Evolutionary conservation across 2,113 vertebrate species (phyloP).

Genomic region (Columba janthina): DNA sequence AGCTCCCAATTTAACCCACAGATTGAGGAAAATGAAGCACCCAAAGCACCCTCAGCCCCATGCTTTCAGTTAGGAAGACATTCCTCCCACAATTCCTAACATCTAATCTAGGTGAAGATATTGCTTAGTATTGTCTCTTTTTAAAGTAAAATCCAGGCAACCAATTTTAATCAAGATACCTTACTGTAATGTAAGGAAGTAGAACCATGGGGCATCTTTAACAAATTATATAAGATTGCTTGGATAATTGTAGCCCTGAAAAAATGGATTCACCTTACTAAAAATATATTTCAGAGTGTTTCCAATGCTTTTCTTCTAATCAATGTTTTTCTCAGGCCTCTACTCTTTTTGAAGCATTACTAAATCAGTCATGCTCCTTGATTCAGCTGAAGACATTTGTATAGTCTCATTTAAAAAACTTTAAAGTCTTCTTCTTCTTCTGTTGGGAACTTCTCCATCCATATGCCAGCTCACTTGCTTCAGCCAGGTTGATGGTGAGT

Average conservation of each 20-base stretch:
- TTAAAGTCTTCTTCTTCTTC: not conserved
- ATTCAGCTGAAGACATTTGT: not conserved
- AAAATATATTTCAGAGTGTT: not conserved
- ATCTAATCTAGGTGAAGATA: not conserved
- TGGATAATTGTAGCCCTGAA: not conserved
- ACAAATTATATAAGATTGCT: not conserved
- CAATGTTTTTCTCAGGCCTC: not conserved
- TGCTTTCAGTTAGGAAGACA: not conserved
- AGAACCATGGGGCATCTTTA: not conserved
- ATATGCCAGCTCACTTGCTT: not conserved
- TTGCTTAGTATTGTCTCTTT: not conserved
- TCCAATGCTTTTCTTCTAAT: not conserved
- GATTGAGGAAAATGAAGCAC: not conserved
- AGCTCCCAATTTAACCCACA: not conserved
- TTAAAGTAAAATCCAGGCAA: not conserved
- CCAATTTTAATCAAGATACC: not conserved
- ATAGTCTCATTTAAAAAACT: not conserved
- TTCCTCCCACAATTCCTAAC: not conserved
- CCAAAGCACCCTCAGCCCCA: not conserved
- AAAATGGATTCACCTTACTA: not conserved
- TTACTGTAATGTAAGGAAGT: not conserved
- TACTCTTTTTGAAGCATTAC: not conserved
- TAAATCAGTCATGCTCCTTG: not conserved
- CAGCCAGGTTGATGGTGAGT: not conserved
- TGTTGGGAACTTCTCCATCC: not conserved